phyloP scores from a whole-genome alignment of 2,797 vertebrate species.

The Sylvia borin region DNA sequence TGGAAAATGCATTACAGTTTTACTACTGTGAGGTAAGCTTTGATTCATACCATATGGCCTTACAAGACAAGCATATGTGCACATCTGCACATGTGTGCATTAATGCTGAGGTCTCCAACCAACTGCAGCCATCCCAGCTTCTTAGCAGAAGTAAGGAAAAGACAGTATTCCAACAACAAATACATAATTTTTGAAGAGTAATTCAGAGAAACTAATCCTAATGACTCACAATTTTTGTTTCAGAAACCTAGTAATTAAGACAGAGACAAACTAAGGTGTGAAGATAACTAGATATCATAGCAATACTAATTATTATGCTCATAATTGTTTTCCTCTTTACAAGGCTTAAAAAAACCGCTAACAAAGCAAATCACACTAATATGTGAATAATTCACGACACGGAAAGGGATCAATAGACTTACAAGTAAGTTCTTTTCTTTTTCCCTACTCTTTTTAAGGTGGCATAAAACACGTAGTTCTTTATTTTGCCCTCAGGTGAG shows the following conservation, averaged over 20 bases:
- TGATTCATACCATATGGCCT: conserved; percentile 49
- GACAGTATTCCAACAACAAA: background rate
- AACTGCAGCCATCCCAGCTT: background rate
- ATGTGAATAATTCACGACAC: background rate
- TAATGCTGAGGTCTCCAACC: background rate
- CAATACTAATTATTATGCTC: background rate
- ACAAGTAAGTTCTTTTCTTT: background rate
- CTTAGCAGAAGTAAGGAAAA: background rate
- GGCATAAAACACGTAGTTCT: background rate
- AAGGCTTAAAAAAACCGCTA: background rate
- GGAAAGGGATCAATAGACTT: background rate
- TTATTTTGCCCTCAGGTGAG: background rate
- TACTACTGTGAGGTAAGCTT: conserved; percentile 28
- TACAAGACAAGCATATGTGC: background rate
- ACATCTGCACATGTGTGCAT: background rate
- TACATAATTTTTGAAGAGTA: background rate
- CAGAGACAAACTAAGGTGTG: background rate
- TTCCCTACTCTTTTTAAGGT: background rate
- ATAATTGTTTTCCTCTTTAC: background rate
- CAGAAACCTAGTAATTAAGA: background rate
- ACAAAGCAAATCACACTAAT: background rate
- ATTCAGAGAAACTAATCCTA: background rate
- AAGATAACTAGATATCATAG: background rate
- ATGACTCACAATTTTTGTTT: background rate
- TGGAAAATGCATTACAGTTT: conserved; percentile 51